Base-by-base conservation (phyloP, 92 coral and sea anemone species). In the Porites divaricata region DNA sequence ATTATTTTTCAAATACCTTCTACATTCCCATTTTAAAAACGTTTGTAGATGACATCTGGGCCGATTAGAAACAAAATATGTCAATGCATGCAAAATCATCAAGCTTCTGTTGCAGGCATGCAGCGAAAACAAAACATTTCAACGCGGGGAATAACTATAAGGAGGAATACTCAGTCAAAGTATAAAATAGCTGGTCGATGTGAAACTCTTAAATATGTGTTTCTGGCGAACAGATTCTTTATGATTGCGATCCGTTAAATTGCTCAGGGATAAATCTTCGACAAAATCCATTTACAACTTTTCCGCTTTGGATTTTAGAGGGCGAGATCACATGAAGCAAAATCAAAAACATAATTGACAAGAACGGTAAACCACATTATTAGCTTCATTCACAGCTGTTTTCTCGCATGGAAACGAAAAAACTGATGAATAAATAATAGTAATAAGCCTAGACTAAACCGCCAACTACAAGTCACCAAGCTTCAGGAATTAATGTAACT, bases 391-490 rank as follows among this genome's bases (percentile, higher is more conserved):
- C 63, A 65, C 87, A 83, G 79, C 75, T 81, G 82, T 70, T 85
- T 72, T 51, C 23, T 87, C 45, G 67, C 83, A 72, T 75, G 70
- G 87, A 84, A 86, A 86, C 90, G 84, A 62, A 13, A 80, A 79
- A 50, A 54, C 82, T 80, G 76, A 92, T 92, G 70, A 89, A 92
- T 94, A 87, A 94, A 78, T 84, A 66, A 89, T 88, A 57, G 83
- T 63, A 63, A 86, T 68, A 87, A 79, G 80, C 87, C 76, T 83
- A 87, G 76, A 69, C 85, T 80, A 69, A 83, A 78, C 88, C 72
- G 77, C 17, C 75, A 63, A 70, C 75, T 71, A 56, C 85, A 80
- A 80, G 67, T 54, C 76, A 80, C 75, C 75, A 54, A 26, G 80
- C 51, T 58, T 69, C 68, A 70, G 6, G 57, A 69, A 80, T 68